Evolutionary conservation across 2,888 invertebrate genomes (phyloP).

Genomic region (Junonia oenone): DNA sequence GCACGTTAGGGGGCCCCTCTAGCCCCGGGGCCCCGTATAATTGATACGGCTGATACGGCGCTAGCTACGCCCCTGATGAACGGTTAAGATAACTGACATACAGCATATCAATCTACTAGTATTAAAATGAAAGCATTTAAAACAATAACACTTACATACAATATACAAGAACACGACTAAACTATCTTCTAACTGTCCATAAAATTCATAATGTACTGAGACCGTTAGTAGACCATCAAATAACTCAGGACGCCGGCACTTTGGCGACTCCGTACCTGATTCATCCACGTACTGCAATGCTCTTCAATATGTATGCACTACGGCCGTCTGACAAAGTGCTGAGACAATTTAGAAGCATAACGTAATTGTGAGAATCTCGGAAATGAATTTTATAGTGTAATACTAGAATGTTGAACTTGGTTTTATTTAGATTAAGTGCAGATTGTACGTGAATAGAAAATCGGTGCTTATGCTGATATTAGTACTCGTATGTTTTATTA

Average conservation of each 20-base stretch:
- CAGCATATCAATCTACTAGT: no score
- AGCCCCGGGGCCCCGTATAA: no score
- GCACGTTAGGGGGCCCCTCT: no score
- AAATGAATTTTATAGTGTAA: slow-evolving; percentile 8
- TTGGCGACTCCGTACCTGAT: slow-evolving; percentile 14
- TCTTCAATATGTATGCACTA: slow-evolving; percentile 27
- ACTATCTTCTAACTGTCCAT: no score
- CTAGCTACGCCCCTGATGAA: no score
- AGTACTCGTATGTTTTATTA: no score
- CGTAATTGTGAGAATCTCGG: slow-evolving; percentile 18
- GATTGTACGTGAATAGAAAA: background rate
- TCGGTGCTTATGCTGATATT: background rate
- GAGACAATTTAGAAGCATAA: slow-evolving; percentile 22
- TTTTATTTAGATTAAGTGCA: background rate
- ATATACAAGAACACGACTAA: no score
- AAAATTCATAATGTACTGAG: no score
- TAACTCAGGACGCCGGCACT: slow-evolving; percentile 14
- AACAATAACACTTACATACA: no score
- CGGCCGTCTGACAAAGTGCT: slow-evolving; percentile 25
- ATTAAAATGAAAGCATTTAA: no score
- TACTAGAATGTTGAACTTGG: background rate
- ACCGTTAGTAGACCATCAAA: slow-evolving; percentile 14
- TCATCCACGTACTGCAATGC: slow-evolving; percentile 23
- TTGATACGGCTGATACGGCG: no score
- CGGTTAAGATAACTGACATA: no score